These are phyloP conservation scores for Zaprionus tsacasi DNA, from an alignment of 1,140 invertebrate species.

Conservation along the genomic window DNA sequence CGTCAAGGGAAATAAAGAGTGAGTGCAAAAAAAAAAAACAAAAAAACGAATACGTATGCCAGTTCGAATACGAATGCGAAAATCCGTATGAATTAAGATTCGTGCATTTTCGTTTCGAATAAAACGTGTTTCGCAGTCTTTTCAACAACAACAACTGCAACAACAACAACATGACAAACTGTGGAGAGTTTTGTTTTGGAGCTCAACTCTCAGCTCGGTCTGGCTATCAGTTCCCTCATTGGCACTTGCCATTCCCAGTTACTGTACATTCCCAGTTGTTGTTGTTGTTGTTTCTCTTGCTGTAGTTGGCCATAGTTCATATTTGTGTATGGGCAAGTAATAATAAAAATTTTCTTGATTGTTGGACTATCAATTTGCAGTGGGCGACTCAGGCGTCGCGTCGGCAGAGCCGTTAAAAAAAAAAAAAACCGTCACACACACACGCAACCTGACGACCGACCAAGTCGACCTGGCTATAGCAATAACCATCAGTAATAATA, in stretches of 20 bases:
- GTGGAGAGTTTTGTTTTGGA: constrained; percentile 26
- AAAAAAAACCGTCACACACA: constrained; percentile 20
- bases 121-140: constrained; percentile 53
- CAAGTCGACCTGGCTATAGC: background rate
- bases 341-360: constrained; percentile 44
- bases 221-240: constrained; percentile 10
- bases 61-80: constrained; percentile 12
- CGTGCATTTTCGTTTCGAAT: constrained; percentile 26
- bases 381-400: constrained; percentile 16
- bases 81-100: constrained; percentile 43
- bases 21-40: background rate
- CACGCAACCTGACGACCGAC: constrained; percentile 11
- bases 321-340: constrained; percentile 37
- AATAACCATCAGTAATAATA: constrained; percentile 28
- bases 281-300: background rate
- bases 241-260: constrained; percentile 33
- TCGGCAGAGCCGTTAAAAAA: constrained; percentile 28
- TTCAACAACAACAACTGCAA: background rate
- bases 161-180: constrained; percentile 14
- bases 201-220: constrained; percentile 1
- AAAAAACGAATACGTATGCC: constrained; percentile 12
- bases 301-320: constrained; percentile 41
- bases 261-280: constrained; percentile 32
- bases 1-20: constrained; percentile 48
- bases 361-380: constrained; percentile 40